A percentile compares a stretch with the other conserved stretches of the same genome.
Conservation (phyloP, 2,888 invertebrate species). For the Tenthredo notha region DNA sequence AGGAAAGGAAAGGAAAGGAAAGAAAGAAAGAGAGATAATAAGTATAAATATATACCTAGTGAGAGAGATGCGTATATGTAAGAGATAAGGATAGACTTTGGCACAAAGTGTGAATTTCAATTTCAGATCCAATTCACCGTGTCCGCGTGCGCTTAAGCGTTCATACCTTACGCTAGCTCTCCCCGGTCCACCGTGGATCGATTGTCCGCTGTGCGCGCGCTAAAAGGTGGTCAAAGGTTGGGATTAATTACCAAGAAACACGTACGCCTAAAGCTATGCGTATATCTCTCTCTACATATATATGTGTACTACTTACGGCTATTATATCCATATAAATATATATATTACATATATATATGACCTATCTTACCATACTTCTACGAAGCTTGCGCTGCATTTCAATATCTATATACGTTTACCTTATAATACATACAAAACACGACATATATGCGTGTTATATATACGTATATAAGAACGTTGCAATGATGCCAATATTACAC, state of each 20-base stretch:
- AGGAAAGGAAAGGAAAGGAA: constrained; percentile 48
- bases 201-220: constrained; percentile 29
- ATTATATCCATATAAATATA: neutral
- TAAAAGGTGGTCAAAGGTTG: constrained; percentile 32
- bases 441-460: too few species aligned
- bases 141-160: constrained; percentile 53
- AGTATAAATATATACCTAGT: neutral
- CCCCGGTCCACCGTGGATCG: constrained; percentile 37
- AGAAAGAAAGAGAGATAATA: constrained; percentile 48
- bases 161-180: constrained; percentile 19
- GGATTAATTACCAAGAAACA: constrained; percentile 34
- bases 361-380: neutral
- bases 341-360: neutral
- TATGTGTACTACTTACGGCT: too few species aligned
- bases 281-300: too few species aligned
- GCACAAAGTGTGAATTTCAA: constrained; percentile 34
- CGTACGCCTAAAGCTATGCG: neutral
- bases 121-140: constrained; percentile 51
- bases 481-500: neutral
- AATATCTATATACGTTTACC: too few species aligned
- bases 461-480: neutral
- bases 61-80: neutral
- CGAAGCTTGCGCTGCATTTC: too few species aligned
- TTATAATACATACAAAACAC: too few species aligned
- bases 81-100: neutral